These are phyloP conservation scores for Eclectus roratus DNA, from an alignment of 2,113 vertebrate species.

Conservation along the genomic window DNA sequence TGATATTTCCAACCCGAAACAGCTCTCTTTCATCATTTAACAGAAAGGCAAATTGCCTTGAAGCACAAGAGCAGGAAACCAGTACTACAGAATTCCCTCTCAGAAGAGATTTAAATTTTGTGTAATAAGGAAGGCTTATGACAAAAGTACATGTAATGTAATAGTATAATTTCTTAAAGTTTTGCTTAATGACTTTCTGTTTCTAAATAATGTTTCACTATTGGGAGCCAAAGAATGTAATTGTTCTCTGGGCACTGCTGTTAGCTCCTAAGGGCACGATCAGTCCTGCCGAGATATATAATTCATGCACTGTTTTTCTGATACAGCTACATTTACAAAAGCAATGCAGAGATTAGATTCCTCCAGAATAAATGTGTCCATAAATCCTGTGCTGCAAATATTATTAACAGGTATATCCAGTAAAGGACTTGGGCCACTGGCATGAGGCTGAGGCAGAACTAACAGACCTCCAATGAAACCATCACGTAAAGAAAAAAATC, in stretches of 20 bases:
- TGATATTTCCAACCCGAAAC: background rate
- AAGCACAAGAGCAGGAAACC: background rate
- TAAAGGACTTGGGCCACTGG: background rate
- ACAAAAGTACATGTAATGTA: slow-evolving; percentile 38
- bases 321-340: slow-evolving; percentile 22
- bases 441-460: background rate
- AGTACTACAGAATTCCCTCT: background rate
- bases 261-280: slow-evolving; percentile 39
- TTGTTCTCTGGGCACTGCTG: slow-evolving; percentile 55
- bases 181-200: slow-evolving; percentile 51
- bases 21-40: background rate
- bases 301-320: slow-evolving; percentile 50
- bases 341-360: slow-evolving; percentile 35
- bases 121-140: slow-evolving; percentile 1
- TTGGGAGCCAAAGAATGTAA: slow-evolving; percentile 4
- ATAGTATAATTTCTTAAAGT: slow-evolving; percentile 50
- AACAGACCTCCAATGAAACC: background rate
- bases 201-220: slow-evolving; percentile 52
- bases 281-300: slow-evolving; percentile 12
- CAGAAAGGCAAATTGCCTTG: background rate
- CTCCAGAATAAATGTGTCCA: slow-evolving; percentile 29
- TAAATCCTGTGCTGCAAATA: slow-evolving; percentile 24
- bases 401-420: background rate
- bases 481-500: background rate
- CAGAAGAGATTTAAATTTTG: slow-evolving; percentile 27